These are phyloP conservation scores for Steinernema feltiae DNA, from an alignment of 1,140 invertebrate genomes.

Conservation along the genomic window DNA sequence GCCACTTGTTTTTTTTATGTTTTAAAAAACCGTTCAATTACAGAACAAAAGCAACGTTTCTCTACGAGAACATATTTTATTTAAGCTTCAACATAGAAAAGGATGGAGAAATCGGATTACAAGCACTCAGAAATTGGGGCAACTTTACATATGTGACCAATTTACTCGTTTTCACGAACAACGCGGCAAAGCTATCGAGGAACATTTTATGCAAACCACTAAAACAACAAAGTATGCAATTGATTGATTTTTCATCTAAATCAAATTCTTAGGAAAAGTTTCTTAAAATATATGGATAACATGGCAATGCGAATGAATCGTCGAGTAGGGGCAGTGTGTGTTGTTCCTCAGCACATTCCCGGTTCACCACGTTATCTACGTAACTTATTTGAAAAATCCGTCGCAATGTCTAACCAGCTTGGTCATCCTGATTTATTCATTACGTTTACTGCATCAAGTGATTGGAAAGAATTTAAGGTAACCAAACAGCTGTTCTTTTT, in stretches of 20 bases:
- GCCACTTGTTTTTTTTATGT: too few species aligned
- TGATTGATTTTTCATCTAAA: neutral
- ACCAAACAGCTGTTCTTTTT: too few species aligned
- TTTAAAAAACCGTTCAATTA: too few species aligned
- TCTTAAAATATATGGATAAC: neutral
- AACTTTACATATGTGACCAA: neutral
- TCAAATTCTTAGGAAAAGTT: neutral
- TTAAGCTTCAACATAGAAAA: neutral
- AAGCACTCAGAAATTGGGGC: neutral
- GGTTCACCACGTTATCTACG: neutral
- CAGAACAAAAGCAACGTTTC: too few species aligned
- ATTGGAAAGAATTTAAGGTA: constrained; percentile 60
- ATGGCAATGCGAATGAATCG: neutral
- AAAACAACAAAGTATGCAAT: neutral
- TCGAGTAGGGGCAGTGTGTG: neutral
- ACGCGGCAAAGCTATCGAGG: neutral
- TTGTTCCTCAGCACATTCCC: neutral
- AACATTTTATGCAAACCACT: neutral
- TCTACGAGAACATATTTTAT: constrained; percentile 29
- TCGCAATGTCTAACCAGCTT: constrained; percentile 35
- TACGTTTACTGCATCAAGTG: constrained; percentile 62
- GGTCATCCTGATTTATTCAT: constrained; percentile 61
- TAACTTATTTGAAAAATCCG: neutral
- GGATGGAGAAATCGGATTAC: neutral
- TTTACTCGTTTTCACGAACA: neutral